These are phyloP conservation scores for Lysiphlebus fabarum DNA, from an alignment of 1,140 invertebrate species.

Conservation along the genomic window DNA sequence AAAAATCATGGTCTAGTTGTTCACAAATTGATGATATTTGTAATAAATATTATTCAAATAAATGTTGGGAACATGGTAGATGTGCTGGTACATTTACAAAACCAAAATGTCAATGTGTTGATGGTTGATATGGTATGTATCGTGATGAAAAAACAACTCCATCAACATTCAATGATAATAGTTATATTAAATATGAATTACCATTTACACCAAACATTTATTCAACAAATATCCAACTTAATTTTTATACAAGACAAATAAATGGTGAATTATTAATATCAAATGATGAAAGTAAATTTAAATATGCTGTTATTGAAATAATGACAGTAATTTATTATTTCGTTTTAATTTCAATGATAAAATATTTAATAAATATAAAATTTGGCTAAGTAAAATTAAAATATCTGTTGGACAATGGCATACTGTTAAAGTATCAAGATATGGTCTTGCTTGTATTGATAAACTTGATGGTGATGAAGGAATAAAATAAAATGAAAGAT, in stretches of 20 bases:
- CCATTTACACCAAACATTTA: slow-evolving; percentile 92
- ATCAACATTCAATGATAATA: slow-evolving; percentile 85
- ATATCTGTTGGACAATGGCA: slow-evolving; percentile 98
- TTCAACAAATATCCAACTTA: slow-evolving; percentile 85
- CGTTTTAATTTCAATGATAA: slow-evolving; percentile 90
- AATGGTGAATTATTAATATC: slow-evolving; percentile 89
- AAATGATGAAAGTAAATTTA: slow-evolving; percentile 89
- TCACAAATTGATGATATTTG: slow-evolving; percentile 87
- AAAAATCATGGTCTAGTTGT: slow-evolving; percentile 83
- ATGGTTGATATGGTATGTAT: slow-evolving; percentile 84
- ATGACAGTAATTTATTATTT: slow-evolving; percentile 62
- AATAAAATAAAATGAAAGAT: slow-evolving; percentile 86
- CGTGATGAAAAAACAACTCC: slow-evolving; percentile 83
- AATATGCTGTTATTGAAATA: slow-evolving; percentile 91
- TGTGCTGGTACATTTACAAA: slow-evolving; percentile 89
- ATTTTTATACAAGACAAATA: slow-evolving; percentile 88
- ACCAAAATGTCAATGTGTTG: slow-evolving; percentile 86
- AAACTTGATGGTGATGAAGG: slow-evolving; percentile 95
- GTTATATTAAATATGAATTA: slow-evolving; percentile 92
- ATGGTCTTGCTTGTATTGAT: slow-evolving; percentile 87
- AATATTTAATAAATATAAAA: slow-evolving; percentile 81
- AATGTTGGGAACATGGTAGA: slow-evolving; percentile 87
- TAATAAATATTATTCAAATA: slow-evolving; percentile 73
- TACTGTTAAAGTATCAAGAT: slow-evolving; percentile 82
- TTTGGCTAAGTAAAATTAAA: slow-evolving; percentile 86